Base-by-base conservation (phyloP, 2,888 invertebrate species). In the Panorpa germanica region DNA sequence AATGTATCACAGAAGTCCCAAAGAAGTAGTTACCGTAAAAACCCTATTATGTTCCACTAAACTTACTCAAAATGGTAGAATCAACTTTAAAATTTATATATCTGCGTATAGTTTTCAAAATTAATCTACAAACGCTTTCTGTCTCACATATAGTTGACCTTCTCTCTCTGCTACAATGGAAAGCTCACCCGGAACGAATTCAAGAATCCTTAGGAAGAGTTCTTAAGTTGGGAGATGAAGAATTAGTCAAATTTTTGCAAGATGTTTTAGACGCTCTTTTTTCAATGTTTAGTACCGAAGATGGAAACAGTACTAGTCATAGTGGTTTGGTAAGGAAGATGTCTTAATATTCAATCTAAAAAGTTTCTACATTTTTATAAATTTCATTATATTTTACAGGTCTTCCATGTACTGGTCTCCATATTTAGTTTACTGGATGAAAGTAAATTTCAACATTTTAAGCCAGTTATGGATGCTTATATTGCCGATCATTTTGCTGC, bases 41-140 rank as follows among this genome's bases (percentile, higher is more conserved):
- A 88, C 91, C 0, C 51, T 85, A 22, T 59, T 95, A 14, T 91
- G 90, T 51, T 93, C 93, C 13, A 93, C 93, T n/a, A 95, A 95
- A 52, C 60, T 93, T 6, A 93, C 95, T 0, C 93, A 93, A 54
- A 93, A 93, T 47, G 78, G 82, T 78, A 51, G 47, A 51, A 36
- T 20, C 10, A 17, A 18, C 15, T 10, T 22, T 17, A 28, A 17
- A 21, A 11, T 14, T 33, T 25, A 23, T 11, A 20, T 28, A 19
- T 32, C 14, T 15, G 17, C 11, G 7, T n/a, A 25, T 10, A 8
- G 21, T 29, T 32, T 18, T 9, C 22, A 8, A 18, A 12, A 25
- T 20, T 25, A 7, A 10, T 8, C 8, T 10, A 25, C 11, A 25
- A 10, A 13, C 9, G 10, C 17, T 13, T 33, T 22, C 15, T 32